Evolutionary conservation across 2,113 vertebrate genomes (phyloP), one percentile per base, ranked within the genome.

Genomic region (Nycticorax nycticorax): DNA sequence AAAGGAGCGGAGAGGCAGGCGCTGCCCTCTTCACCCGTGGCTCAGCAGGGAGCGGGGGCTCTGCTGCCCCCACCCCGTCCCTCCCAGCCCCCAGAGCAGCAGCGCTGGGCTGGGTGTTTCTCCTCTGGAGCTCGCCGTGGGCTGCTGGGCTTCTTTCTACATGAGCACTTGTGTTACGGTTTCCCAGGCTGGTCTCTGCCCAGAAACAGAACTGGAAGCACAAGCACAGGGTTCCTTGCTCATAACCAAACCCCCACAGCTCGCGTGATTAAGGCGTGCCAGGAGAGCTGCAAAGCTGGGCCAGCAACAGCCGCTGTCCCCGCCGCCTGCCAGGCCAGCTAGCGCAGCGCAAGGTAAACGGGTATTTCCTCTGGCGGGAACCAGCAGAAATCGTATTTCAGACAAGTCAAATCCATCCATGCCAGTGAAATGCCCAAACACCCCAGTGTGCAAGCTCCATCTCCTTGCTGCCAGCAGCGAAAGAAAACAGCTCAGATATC

Each of bases 101-200:
- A 14, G 27, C 62, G 1, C 32, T 10, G 37, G 5, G 6, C 18
- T 5, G 12, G 69, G 35, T 9, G 14, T 5, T 43, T 26, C 67
- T 50, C 23, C 48, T 24, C 50, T 2, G 8, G 41, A 71, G 43
- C 82, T 37, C 23, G 5, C 14, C 6, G 21, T 0, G 24, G 22
- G 0, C 24, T 35, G 57, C 15, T 10, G 69, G 23, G 12, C 9
- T 26, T 11, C 26, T 53, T 27, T 10, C 24, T 3, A 12, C 26
- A 3, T 3, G 1, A 35, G 22, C 53, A 14, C 14, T 43, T 52
- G 13, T 0, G 2, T 20, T 12, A 7, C 1, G 0, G 52, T 14
- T 73, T 45, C 37, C 72, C 52, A 41, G 73, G 30, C 39, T 67
- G 69, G 24, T 56, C 35, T 81, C 39, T 48, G 69, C 56, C 35